Evolutionary conservation across 1,140 invertebrate genomes (phyloP).

Genomic region (Platorchestia sp.): DNA sequence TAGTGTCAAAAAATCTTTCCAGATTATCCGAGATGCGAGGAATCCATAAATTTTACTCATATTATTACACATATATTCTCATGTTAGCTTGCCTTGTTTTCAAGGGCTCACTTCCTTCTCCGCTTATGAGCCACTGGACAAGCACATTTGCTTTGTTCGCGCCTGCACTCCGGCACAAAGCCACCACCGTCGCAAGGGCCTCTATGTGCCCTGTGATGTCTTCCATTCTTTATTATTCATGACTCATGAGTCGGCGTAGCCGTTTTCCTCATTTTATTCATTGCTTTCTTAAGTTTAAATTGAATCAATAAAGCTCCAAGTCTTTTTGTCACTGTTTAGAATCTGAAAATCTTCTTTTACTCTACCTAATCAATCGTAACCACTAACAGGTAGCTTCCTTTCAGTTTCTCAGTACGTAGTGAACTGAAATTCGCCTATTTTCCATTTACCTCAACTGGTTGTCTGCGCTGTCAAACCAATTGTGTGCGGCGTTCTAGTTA

Average conservation of each 20-base stretch:
- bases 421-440: no score
- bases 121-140: neutral
- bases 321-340: no score
- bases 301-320: neutral
- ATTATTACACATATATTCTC: neutral
- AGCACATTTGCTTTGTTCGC: neutral
- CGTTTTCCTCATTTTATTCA: neutral
- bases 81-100: neutral
- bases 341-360: no score
- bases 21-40: no score
- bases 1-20: no score
- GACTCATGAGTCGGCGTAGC: neutral
- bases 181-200: neutral
- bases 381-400: no score
- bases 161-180: neutral
- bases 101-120: neutral
- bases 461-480: no score
- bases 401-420: no score
- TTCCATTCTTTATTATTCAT: neutral
- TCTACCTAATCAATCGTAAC: no score
- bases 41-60: neutral
- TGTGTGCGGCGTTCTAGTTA: no score
- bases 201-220: neutral
- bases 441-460: no score
- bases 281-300: neutral